A percentile compares a stretch with the other conserved stretches of the same genome.
Evolutionary conservation across 2,113 vertebrate genomes (phyloP).

Genomic region (Zosterops borbonicus): DNA sequence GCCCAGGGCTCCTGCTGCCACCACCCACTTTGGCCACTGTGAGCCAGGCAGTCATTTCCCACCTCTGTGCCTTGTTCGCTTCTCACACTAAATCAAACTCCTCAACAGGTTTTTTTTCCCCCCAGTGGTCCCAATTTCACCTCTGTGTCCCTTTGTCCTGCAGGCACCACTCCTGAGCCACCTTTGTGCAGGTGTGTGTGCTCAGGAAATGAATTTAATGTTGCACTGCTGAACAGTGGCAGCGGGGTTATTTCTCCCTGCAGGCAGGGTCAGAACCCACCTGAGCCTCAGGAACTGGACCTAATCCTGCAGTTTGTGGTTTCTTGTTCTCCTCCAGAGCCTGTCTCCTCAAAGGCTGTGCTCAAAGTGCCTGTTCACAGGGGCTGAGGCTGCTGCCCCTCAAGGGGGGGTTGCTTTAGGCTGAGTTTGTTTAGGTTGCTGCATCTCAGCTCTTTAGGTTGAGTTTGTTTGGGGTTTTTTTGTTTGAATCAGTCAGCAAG

Average conservation of each 20-base stretch:
- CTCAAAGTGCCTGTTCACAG: not conserved
- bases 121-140: not conserved
- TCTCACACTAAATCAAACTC: not conserved
- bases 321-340: not conserved
- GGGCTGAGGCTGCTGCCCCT: not conserved
- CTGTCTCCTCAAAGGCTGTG: not conserved
- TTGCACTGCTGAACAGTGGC: not conserved
- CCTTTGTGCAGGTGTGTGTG: not conserved
- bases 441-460: not conserved
- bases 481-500: not conserved
- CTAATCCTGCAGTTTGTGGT: rapidly evolving
- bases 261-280: not conserved
- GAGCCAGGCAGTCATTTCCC: not conserved
- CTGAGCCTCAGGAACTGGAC: not conserved
- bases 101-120: not conserved
- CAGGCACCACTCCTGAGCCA: not conserved
- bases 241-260: rapidly evolving
- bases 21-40: rapidly evolving
- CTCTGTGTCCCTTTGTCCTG: not conserved
- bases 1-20: not conserved
- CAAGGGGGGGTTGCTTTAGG: not conserved
- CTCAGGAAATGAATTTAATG: not conserved
- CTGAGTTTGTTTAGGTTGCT: not conserved
- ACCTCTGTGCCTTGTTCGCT: rapidly evolving
- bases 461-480: not conserved